Evolutionary conservation across 2,113 vertebrate genomes (phyloP).

Genomic region (Callorhinus ursinus): DNA sequence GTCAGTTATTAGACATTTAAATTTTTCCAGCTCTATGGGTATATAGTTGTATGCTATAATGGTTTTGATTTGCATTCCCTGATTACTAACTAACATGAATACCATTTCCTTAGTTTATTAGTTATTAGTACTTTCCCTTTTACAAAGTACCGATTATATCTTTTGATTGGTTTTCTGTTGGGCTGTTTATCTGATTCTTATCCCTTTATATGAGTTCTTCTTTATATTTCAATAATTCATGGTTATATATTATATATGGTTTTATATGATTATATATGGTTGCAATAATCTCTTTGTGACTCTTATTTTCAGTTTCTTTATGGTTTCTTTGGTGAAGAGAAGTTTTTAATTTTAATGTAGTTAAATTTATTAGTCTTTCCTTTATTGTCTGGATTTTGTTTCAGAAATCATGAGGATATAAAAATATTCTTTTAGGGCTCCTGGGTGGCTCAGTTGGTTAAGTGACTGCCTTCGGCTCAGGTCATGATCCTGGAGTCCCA

Average conservation of each 20-base stretch:
- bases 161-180: neutral
- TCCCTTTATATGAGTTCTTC: neutral
- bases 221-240: constrained; percentile 2
- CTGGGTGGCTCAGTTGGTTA: too few relatives aligned
- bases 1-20: neutral
- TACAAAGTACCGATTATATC: neutral
- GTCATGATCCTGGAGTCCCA: too few relatives aligned
- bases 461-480: too few relatives aligned
- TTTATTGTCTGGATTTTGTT: neutral
- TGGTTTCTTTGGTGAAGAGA: neutral
- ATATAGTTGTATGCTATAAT: neutral
- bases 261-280: neutral
- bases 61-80: neutral
- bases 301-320: neutral
- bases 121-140: neutral
- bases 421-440: neutral
- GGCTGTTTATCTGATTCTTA: neutral
- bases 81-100: neutral
- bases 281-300: neutral
- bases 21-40: neutral
- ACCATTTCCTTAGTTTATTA: neutral
- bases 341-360: neutral
- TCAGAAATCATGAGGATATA: neutral
- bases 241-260: neutral
- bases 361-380: neutral